phyloP scores from a whole-genome alignment of 1,140 invertebrate species.

The Sarcophaga bullata region DNA sequence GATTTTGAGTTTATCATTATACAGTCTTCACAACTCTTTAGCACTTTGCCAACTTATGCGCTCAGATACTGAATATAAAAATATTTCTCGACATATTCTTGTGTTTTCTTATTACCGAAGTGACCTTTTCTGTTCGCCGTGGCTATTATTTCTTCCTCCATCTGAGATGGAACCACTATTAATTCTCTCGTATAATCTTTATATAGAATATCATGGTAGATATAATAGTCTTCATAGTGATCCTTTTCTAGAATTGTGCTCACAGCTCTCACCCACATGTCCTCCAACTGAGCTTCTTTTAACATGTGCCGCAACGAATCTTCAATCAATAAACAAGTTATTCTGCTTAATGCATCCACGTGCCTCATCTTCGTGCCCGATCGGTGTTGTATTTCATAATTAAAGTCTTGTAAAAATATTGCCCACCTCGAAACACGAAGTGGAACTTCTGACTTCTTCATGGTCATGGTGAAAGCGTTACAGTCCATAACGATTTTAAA shows the following conservation, averaged over 20 bases:
- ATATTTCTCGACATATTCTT: not conserved
- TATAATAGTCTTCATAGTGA: no score
- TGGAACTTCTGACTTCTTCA: conserved; percentile 43
- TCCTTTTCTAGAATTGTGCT: no score
- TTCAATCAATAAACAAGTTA: no score
- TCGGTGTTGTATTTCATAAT: conserved; percentile 39
- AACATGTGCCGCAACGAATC: no score
- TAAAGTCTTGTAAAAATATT: no score
- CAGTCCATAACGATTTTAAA: conserved; percentile 44
- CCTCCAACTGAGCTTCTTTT: no score
- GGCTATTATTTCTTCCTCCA: no score
- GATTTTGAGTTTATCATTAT: not conserved
- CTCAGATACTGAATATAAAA: no score
- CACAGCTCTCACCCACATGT: no score
- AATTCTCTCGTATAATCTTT: not conserved
- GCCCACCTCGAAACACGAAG: conserved; percentile 42
- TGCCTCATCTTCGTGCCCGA: conserved; percentile 43
- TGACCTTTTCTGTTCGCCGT: no score
- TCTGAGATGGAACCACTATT: not conserved
- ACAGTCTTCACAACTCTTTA: no score
- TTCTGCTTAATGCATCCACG: conserved; percentile 45
- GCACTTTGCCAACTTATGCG: not conserved
- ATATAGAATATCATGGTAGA: conserved; percentile 8
- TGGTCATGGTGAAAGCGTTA: conserved; percentile 44
- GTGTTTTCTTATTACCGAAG: not conserved